Evolutionary conservation across 2,888 invertebrate genomes (phyloP).

Genomic region (Nymphalis c-album): DNA sequence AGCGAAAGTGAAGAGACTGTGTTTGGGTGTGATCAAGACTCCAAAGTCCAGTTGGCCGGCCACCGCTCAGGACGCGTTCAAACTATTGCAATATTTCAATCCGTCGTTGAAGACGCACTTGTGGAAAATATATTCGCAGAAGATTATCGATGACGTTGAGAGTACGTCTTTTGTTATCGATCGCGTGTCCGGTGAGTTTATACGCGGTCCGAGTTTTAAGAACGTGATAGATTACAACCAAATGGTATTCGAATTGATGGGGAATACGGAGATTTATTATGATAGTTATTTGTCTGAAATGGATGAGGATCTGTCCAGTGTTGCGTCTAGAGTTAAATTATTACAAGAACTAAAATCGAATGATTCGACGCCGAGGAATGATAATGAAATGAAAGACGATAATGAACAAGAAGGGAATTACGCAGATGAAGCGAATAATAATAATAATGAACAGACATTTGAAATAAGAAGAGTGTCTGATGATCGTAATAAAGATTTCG

Average conservation of each 20-base stretch:
- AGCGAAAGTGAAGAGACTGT: constrained; percentile 64
- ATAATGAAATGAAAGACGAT: constrained; percentile 39
- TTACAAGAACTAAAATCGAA: constrained; percentile 60
- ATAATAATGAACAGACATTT: constrained; percentile 26
- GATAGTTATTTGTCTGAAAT: constrained; percentile 60
- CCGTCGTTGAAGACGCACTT: constrained; percentile 60
- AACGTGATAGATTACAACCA: constrained; percentile 70
- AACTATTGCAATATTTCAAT: constrained; percentile 72
- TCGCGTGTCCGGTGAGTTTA: constrained; percentile 66
- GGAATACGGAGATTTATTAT: constrained; percentile 69
- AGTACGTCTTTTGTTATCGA: constrained; percentile 66
- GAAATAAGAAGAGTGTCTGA: constrained; percentile 23
- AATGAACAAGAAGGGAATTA: constrained; percentile 25
- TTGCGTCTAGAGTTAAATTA: constrained; percentile 66
- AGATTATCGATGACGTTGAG: constrained; percentile 54
- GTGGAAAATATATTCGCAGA: constrained; percentile 70
- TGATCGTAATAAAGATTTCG: background rate
- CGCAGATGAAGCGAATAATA: constrained; percentile 18
- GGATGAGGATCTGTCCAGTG: constrained; percentile 63
- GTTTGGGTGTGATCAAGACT: constrained; percentile 66
- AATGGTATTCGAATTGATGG: constrained; percentile 71
- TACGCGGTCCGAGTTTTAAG: constrained; percentile 66
- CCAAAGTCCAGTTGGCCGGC: constrained; percentile 63
- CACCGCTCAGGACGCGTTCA: constrained; percentile 65
- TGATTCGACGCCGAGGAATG: constrained; percentile 53